Conservation (phyloP, 2,797 vertebrate genomes). For the Prionace glauca region DNA sequence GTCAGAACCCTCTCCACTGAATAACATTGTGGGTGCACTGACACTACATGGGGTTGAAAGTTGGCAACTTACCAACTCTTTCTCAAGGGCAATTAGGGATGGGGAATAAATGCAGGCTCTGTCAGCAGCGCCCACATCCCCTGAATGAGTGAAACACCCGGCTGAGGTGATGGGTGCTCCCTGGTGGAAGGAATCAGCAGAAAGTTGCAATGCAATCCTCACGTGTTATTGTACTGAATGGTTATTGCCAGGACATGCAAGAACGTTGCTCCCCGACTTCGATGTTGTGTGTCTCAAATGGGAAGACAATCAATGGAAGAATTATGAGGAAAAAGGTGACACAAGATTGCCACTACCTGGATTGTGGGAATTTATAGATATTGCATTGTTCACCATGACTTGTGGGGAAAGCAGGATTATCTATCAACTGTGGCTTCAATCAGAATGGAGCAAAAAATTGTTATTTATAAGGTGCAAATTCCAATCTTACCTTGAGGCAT, state of each 20-base stretch:
- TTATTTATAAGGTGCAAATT: background rate
- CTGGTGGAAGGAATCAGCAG: background rate
- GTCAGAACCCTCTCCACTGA: no score
- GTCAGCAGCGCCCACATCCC: background rate
- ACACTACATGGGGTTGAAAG: no score
- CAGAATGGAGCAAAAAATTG: background rate
- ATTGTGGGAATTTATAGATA: background rate
- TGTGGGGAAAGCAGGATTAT: background rate
- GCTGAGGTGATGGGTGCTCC: background rate
- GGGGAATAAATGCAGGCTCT: no score
- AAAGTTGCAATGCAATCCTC: background rate
- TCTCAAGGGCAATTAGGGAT: no score
- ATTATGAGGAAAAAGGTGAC: background rate
- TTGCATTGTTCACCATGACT: background rate
- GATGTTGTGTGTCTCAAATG: background rate
- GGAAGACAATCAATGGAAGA: background rate
- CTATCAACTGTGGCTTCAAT: background rate
- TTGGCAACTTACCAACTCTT: no score
- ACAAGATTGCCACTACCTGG: background rate
- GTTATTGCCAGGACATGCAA: background rate
- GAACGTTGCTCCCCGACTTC: background rate
- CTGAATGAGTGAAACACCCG: background rate
- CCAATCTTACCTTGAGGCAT: background rate
- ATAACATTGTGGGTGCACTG: no score
- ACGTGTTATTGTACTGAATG: background rate